Conservation (phyloP, 2,888 invertebrate species). For the Mesorhabditis spiculigera region DNA sequence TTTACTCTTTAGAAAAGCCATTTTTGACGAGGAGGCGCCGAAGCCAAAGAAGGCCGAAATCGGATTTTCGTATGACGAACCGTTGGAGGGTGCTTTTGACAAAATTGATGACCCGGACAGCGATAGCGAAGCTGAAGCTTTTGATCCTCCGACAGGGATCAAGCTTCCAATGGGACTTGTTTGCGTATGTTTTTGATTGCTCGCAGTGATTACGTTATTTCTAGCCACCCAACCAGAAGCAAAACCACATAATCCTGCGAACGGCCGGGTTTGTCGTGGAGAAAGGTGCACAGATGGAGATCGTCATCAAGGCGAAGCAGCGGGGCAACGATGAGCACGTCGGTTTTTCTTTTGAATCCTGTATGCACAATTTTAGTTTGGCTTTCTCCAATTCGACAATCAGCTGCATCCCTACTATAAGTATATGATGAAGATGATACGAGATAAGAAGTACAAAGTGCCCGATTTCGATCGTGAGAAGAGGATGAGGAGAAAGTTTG, state of each 20-base stretch:
- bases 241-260: conserved; percentile 79
- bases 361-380: conserved; percentile 69
- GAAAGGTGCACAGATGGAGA: conserved; percentile 90
- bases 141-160: conserved; percentile 72
- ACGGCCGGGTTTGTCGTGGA: conserved; percentile 67
- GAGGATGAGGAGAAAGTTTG: conserved; percentile 16
- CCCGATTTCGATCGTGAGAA: conserved; percentile 13
- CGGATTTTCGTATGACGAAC: conserved; percentile 22
- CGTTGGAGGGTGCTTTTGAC: not conserved
- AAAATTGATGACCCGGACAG: conserved; percentile 14
- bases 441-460: conserved; percentile 60
- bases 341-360: too few species aligned
- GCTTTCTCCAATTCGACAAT: conserved; percentile 83
- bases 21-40: too few species aligned
- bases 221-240: conserved; percentile 47
- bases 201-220: conserved; percentile 8
- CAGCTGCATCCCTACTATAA: conserved; percentile 83
- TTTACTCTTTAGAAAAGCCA: too few species aligned
- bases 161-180: conserved; percentile 74
- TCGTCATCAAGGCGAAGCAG: conserved; percentile 94
- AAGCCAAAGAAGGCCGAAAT: conserved; percentile 18
- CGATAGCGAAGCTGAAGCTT: conserved; percentile 67
- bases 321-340: conserved; percentile 55
- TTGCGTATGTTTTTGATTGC: conserved; percentile 51
- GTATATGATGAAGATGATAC: conserved; percentile 63